phyloP scores from a whole-genome alignment of 1,140 invertebrate genomes.

The Brachionus rotundiformis region DNA sequence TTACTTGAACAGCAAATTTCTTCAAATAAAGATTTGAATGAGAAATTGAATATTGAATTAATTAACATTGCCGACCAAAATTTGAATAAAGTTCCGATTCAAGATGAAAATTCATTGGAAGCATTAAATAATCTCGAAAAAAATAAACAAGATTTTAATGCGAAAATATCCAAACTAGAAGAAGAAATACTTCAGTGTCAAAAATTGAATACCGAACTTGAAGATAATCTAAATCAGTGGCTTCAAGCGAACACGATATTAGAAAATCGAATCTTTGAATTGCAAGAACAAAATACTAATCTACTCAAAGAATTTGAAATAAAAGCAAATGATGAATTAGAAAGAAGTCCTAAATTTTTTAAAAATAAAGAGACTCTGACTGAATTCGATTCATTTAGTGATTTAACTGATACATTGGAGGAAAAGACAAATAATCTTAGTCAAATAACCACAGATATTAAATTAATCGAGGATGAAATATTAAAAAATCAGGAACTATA shows the following conservation, averaged over 20 bases:
- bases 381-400: too few relatives aligned
- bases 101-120: background rate
- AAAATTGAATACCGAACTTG: background rate
- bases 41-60: too few relatives aligned
- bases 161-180: background rate
- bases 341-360: too few relatives aligned
- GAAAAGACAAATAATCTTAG: too few relatives aligned
- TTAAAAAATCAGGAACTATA: conserved; percentile 22
- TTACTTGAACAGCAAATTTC: too few relatives aligned
- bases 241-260: background rate
- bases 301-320: background rate
- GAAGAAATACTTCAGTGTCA: background rate
- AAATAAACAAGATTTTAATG: background rate
- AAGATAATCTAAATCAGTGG: conserved; percentile 25
- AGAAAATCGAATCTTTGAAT: background rate
- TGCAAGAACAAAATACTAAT: background rate
- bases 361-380: too few relatives aligned
- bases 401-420: too few relatives aligned
- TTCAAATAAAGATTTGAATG: too few relatives aligned
- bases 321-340: background rate
- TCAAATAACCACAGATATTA: background rate
- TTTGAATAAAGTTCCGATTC: too few relatives aligned
- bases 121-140: background rate
- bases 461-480: background rate
- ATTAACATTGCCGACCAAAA: too few relatives aligned